Evolutionary conservation across 2,797 vertebrate species (phyloP).

Genomic region (Parauchenoglanis punctatus): DNA sequence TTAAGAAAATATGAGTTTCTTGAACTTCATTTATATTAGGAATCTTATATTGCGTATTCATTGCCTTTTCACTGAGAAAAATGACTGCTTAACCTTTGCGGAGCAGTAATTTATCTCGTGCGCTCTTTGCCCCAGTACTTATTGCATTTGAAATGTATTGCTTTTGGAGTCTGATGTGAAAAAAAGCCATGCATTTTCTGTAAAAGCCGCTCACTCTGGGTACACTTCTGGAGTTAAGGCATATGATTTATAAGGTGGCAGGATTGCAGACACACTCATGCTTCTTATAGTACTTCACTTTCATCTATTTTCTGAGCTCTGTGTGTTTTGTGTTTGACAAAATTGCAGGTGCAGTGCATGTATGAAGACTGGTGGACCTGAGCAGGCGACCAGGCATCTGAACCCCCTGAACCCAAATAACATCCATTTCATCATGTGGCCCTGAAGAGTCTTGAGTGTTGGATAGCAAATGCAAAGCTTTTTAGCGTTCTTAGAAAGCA

Average conservation of each 20-base stretch:
- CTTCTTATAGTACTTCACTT: background rate
- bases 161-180: background rate
- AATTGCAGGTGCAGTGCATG: background rate
- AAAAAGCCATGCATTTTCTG: background rate
- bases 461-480: background rate
- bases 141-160: slow-evolving; percentile 1
- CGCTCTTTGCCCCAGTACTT: background rate
- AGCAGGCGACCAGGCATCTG: background rate
- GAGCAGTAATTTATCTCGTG: background rate
- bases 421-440: background rate
- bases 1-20: background rate
- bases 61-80: background rate
- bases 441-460: background rate
- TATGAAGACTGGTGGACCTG: background rate
- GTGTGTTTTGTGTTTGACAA: background rate
- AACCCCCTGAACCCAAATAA: background rate
- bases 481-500: background rate
- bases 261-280: background rate
- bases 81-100: background rate
- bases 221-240: background rate
- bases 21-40: background rate
- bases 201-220: background rate
- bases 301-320: background rate
- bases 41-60: background rate
- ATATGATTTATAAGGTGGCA: background rate